Percentiles rank a stretch among this genome's conserved stretches.
These are phyloP conservation scores for Drosophila pseudotakahashii DNA, from an alignment of 2,888 invertebrate genomes.

Conservation along the genomic window DNA sequence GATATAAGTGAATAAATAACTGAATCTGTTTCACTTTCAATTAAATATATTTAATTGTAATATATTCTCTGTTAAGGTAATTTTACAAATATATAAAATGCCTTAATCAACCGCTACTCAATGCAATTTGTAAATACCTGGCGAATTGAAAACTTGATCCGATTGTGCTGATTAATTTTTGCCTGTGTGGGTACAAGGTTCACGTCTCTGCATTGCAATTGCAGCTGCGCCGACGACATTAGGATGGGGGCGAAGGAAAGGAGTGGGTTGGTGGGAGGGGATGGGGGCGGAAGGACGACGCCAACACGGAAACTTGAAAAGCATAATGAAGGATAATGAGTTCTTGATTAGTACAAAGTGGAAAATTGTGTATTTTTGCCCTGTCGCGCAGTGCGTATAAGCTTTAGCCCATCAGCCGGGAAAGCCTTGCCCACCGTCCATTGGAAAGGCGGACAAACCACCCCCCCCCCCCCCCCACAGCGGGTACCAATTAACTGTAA, in stretches of 20 bases:
- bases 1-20: no score
- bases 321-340: conserved; percentile 70
- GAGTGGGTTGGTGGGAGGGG: background rate
- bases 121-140: no score
- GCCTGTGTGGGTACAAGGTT: background rate
- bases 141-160: background rate
- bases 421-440: background rate
- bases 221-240: conserved; percentile 24
- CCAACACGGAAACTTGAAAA: conserved; percentile 59
- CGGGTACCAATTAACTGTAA: conserved; percentile 63
- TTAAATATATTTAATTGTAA: no score
- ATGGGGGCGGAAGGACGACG: conserved; percentile 6
- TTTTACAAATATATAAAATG: no score
- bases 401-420: conserved; percentile 24
- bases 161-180: background rate
- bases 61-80: no score
- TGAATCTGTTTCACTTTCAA: no score
- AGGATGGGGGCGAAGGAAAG: background rate
- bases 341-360: conserved; percentile 73
- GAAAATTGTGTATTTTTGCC: conserved; percentile 69
- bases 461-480: background rate
- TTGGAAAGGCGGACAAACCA: background rate
- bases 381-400: conserved; percentile 47
- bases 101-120: no score
- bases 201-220: conserved; percentile 32